phyloP scores from a whole-genome alignment of 2,113 vertebrate species.

The Cinclus cinclus region DNA sequence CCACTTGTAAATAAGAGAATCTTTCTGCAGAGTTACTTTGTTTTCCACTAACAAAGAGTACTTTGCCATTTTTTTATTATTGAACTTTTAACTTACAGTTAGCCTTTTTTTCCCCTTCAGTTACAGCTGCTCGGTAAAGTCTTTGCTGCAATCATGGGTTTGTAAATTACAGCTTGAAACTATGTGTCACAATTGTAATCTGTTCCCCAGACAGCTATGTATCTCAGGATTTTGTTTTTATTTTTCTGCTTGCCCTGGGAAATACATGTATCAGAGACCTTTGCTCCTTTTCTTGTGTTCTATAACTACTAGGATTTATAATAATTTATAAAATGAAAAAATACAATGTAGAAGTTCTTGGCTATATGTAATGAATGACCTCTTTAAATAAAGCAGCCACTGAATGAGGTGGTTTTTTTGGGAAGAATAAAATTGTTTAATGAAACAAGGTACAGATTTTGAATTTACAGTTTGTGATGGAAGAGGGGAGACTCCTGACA shows the following conservation, averaged over 20 bases:
- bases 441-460: background rate
- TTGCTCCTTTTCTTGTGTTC: background rate
- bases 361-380: background rate
- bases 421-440: background rate
- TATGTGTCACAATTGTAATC: constrained; percentile 51
- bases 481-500: background rate
- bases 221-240: background rate
- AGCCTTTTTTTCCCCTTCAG: background rate
- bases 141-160: constrained; percentile 56
- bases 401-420: background rate
- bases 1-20: background rate
- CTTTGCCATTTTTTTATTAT: background rate
- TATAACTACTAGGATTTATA: background rate
- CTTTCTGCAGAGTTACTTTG: background rate
- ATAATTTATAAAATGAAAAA: background rate
- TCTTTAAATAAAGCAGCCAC: background rate
- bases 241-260: constrained; percentile 42
- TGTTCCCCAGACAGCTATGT: constrained; percentile 21
- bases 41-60: background rate
- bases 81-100: background rate
- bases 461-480: background rate
- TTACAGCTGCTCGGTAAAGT: background rate
- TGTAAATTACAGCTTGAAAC: constrained; percentile 51
- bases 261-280: background rate
- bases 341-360: background rate